Evolutionary conservation across 2,888 invertebrate genomes (phyloP).

Genomic region (Scaeva pyrastri): DNA sequence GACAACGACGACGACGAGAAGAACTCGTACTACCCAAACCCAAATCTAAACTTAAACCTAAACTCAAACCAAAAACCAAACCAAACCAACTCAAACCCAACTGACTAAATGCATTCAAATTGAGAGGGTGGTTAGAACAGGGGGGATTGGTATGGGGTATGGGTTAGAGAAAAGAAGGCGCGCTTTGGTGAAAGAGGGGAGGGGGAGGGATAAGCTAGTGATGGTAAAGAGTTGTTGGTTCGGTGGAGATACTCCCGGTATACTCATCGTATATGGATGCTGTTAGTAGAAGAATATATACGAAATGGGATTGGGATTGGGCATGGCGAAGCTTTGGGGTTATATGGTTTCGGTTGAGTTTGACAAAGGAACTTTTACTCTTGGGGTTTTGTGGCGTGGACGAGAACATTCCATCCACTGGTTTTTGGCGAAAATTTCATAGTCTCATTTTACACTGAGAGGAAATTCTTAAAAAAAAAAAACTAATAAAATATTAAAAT

Average conservation of each 20-base stretch:
- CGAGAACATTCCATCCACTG: conserved; percentile 69
- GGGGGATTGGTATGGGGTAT: neutral
- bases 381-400: conserved; percentile 70
- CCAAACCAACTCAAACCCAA: conserved; percentile 41
- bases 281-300: neutral
- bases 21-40: conserved; percentile 36
- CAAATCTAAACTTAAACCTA: conserved; percentile 22
- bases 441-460: conserved; percentile 14
- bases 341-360: conserved; percentile 75
- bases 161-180: no score
- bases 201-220: conserved; percentile 11
- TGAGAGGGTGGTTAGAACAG: conserved; percentile 20
- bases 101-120: conserved; percentile 73
- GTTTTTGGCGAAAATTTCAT: conserved; percentile 28
- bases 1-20: conserved; percentile 31
- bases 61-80: conserved; percentile 32
- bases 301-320: neutral
- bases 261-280: conserved; percentile 17
- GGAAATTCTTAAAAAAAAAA: no score
- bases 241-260: neutral
- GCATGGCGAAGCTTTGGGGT: conserved; percentile 66
- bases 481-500: no score
- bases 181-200: neutral
- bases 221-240: conserved; percentile 39
- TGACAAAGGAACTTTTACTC: conserved; percentile 76